phyloP scores from a whole-genome alignment of 1,140 invertebrate species.

The Mesaphorura yosii region DNA sequence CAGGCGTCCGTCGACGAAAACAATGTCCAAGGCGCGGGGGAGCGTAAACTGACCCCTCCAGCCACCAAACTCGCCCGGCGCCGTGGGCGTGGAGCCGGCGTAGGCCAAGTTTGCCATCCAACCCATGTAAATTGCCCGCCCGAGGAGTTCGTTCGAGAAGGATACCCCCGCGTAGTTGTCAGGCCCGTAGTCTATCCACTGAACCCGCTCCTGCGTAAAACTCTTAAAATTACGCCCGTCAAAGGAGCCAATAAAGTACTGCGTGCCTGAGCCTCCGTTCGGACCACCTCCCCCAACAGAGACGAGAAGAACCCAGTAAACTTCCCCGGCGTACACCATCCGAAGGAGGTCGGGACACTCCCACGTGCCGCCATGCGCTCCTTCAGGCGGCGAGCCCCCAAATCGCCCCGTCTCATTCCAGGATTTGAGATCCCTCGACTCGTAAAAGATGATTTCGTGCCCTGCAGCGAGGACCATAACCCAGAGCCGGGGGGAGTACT shows the following conservation, averaged over 20 bases:
- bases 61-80: too few species aligned
- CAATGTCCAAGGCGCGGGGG: constrained; percentile 4
- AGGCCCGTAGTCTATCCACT: constrained; percentile 26
- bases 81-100: constrained; percentile 9
- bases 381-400: too few species aligned
- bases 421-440: constrained; percentile 11
- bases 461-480: constrained; percentile 13
- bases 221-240: constrained; percentile 11
- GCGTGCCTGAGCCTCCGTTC: constrained; percentile 19
- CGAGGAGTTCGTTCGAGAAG: constrained; percentile 15
- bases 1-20: not conserved
- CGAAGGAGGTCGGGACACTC: constrained; percentile 30
- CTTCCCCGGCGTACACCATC: not conserved
- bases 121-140: constrained; percentile 2
- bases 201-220: not conserved
- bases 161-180: constrained; percentile 21
- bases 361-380: constrained; percentile 24
- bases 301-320: constrained; percentile 21
- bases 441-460: constrained; percentile 17
- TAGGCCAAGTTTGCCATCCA: constrained; percentile 27
- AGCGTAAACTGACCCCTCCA: constrained; percentile 26
- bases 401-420: constrained; percentile 18
- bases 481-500: constrained; percentile 10
- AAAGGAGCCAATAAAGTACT: constrained; percentile 25
- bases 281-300: constrained; percentile 24